Conservation (phyloP, 2,888 invertebrate genomes). For the Chironomus riparius region DNA sequence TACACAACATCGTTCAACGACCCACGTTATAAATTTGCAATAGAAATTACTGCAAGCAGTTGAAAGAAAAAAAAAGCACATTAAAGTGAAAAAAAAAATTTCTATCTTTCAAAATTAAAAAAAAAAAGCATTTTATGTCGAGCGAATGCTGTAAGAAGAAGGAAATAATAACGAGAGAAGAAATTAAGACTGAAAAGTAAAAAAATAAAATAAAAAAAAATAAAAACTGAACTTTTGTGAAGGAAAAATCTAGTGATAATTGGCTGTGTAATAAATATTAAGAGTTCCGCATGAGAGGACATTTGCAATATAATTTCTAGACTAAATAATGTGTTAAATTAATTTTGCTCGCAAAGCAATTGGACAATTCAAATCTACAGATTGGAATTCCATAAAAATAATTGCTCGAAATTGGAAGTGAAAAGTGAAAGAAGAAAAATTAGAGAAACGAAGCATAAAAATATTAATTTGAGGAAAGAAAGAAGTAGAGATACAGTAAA, state of each 20-base stretch:
- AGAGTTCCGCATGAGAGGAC: no score
- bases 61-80: not conserved
- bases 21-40: not conserved
- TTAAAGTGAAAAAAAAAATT: not conserved
- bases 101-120: no score
- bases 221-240: not conserved
- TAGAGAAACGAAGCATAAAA: no score
- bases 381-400: no score
- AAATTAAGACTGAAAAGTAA: not conserved
- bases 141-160: not conserved
- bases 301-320: no score
- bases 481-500: no score
- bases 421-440: not conserved
- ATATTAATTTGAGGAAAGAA: no score
- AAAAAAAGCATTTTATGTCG: no score
- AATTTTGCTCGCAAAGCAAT: not conserved
- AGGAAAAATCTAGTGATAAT: conserved; percentile 11
- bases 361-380: not conserved
- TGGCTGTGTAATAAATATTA: conserved; percentile 11
- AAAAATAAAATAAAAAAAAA: not conserved
- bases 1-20: not conserved
- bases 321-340: not conserved
- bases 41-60: conserved; percentile 3
- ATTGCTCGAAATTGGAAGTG: not conserved
- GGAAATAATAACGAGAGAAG: not conserved